A percentile compares a stretch with the other conserved stretches of the same genome.
These are phyloP conservation scores for Anoplolepis gracilipes DNA, from an alignment of 1,140 invertebrate species.

Conservation along the genomic window DNA sequence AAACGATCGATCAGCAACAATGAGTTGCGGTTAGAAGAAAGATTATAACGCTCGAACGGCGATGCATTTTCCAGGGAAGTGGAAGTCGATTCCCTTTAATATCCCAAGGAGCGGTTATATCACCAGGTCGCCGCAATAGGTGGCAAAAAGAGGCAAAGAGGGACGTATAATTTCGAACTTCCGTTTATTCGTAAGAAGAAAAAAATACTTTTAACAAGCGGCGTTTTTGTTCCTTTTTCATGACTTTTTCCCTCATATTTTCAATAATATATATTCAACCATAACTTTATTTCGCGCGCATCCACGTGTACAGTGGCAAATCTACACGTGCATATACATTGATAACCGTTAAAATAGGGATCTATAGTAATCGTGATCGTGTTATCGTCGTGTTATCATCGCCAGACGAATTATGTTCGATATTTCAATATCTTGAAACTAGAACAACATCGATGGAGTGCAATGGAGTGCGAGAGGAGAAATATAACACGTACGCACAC, in stretches of 20 bases:
- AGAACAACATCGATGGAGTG: conserved; percentile 1
- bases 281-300: neutral
- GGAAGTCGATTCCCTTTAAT: conserved; percentile 65
- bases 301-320: neutral
- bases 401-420: conserved; percentile 14
- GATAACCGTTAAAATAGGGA: conserved; percentile 4
- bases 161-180: conserved; percentile 26
- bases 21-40: conserved; percentile 61
- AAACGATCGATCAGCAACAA: conserved; percentile 55
- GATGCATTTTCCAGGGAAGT: conserved; percentile 52
- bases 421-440: conserved; percentile 37
- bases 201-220: conserved; percentile 36
- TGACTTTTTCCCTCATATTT: neutral
- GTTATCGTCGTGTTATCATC: conserved; percentile 2
- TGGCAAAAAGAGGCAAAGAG: conserved; percentile 19
- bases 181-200: conserved; percentile 34
- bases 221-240: neutral
- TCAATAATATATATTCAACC: neutral
- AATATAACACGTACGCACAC: neutral
- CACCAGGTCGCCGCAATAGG: conserved; percentile 26
- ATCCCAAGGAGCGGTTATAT: conserved; percentile 50
- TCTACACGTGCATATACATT: neutral
- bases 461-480: neutral
- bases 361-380: conserved; percentile 10
- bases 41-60: conserved; percentile 57